phyloP scores from a whole-genome alignment of 2,888 invertebrate genomes.

The Pyrocoelia pectoralis region DNA sequence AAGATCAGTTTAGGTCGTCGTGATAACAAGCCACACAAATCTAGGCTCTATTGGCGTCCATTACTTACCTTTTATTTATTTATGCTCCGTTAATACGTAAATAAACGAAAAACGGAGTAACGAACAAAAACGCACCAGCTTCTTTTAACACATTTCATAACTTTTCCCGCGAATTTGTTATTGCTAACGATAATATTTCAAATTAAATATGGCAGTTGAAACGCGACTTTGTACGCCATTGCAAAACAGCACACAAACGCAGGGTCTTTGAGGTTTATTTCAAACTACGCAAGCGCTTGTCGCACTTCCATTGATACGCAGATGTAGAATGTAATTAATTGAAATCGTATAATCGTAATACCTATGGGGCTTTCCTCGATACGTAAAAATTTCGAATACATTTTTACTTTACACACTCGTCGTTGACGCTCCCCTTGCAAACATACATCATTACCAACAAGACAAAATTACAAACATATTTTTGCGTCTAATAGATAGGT shows the following conservation, averaged over 20 bases:
- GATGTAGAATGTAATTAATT: not conserved
- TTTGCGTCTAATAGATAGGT: too few species aligned
- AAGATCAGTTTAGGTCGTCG: slow-evolving; percentile 58
- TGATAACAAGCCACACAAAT: slow-evolving; percentile 54
- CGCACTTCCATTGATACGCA: not conserved
- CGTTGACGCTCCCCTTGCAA: too few species aligned
- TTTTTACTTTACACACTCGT: too few species aligned
- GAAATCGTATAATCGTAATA: too few species aligned
- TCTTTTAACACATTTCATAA: not conserved
- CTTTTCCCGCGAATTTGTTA: not conserved
- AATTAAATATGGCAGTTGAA: slow-evolving; percentile 21
- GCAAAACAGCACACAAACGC: slow-evolving; percentile 38
- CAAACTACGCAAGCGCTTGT: slow-evolving; percentile 17
- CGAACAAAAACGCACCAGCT: not conserved
- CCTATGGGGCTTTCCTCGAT: too few species aligned
- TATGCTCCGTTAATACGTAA: slow-evolving; percentile 25
- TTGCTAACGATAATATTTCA: slow-evolving; percentile 12
- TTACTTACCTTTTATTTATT: slow-evolving; percentile 53
- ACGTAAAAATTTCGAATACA: too few species aligned
- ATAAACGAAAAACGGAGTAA: slow-evolving; percentile 2
- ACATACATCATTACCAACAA: too few species aligned
- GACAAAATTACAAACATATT: too few species aligned
- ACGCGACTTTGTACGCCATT: slow-evolving; percentile 39
- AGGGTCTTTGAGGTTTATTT: slow-evolving; percentile 19
- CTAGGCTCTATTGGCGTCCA: slow-evolving; percentile 59